These are phyloP conservation scores for Peromyscus nudipes DNA, from an alignment of 2,797 vertebrate species.

Conservation along the genomic window DNA sequence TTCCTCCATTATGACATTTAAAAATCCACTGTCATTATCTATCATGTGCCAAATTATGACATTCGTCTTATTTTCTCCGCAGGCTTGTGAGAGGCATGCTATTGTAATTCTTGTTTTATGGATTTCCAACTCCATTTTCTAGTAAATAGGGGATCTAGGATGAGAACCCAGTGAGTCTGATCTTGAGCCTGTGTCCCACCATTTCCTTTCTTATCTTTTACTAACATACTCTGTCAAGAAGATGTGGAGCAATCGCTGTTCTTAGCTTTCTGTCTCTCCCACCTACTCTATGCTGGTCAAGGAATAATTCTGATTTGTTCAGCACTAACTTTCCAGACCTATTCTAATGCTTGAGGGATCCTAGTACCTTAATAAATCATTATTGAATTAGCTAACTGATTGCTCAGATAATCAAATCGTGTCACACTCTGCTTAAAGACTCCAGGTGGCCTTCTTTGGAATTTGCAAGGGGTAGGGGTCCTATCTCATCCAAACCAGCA, in stretches of 20 bases:
- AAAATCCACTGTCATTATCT: background rate
- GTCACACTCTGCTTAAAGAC: background rate
- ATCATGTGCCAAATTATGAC: background rate
- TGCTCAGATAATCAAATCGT: background rate
- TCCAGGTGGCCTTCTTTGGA: background rate
- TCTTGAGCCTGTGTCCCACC: background rate
- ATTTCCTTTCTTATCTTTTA: background rate
- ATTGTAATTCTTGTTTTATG: no score
- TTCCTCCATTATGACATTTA: background rate
- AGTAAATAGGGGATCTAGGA: background rate
- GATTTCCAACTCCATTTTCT: background rate
- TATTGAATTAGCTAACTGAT: background rate
- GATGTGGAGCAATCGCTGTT: background rate
- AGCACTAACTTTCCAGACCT: background rate
- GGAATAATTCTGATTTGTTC: background rate
- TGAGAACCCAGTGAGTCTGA: background rate
- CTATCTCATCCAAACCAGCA: background rate
- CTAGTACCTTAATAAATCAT: background rate
- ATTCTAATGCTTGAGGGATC: background rate
- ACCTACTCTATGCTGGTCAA: background rate
- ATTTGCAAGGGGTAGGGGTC: background rate
- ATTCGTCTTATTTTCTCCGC: background rate
- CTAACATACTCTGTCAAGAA: background rate
- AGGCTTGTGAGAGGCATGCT: background rate
- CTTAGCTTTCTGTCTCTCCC: background rate